These are phyloP conservation scores for Dicycla oo DNA, from an alignment of 2,888 invertebrate genomes.

Conservation along the genomic window DNA sequence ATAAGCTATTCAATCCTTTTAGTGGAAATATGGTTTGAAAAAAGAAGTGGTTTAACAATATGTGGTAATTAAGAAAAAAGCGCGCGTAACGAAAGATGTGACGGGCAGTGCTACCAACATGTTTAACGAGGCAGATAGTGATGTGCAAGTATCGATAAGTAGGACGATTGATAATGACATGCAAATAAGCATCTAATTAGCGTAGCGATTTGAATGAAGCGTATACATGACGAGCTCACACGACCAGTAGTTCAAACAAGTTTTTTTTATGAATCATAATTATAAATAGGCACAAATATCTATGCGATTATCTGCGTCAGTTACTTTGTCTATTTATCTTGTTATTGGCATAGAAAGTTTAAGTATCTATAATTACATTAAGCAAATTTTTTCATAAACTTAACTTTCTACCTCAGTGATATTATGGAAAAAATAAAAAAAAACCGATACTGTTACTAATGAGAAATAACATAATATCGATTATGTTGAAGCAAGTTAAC, in stretches of 20 bases:
- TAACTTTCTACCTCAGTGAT: constrained; percentile 38
- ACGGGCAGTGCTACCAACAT: constrained; percentile 84
- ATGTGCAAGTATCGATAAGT: constrained; percentile 75
- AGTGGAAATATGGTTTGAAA: constrained; percentile 82
- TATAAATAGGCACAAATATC: constrained; percentile 49
- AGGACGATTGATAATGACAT: constrained; percentile 66
- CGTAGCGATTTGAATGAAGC: constrained; percentile 61
- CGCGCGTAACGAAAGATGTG: constrained; percentile 86
- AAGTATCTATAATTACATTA: constrained; percentile 30
- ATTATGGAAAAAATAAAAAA: constrained; percentile 7
- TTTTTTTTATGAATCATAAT: constrained; percentile 58
- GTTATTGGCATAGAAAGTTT: constrained; percentile 56
- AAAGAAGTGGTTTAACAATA: constrained; percentile 81
- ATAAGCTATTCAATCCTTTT: constrained; percentile 89
- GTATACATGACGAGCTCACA: constrained; percentile 50
- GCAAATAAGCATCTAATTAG: constrained; percentile 67
- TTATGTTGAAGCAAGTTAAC: constrained; percentile 5
- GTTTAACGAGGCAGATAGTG: constrained; percentile 81
- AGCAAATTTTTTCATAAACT: constrained; percentile 37
- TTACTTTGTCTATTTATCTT: constrained; percentile 58
- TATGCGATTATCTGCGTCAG: constrained; percentile 50
- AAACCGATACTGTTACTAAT: constrained; percentile 2
- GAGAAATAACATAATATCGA: constrained; percentile 4
- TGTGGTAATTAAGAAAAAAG: constrained; percentile 87
- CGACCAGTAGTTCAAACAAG: constrained; percentile 58